Percentiles rank a stretch among this genome's conserved stretches.
These are phyloP conservation scores for Thaleichthys pacificus DNA, from an alignment of 2,797 vertebrate genomes.

Conservation along the genomic window DNA sequence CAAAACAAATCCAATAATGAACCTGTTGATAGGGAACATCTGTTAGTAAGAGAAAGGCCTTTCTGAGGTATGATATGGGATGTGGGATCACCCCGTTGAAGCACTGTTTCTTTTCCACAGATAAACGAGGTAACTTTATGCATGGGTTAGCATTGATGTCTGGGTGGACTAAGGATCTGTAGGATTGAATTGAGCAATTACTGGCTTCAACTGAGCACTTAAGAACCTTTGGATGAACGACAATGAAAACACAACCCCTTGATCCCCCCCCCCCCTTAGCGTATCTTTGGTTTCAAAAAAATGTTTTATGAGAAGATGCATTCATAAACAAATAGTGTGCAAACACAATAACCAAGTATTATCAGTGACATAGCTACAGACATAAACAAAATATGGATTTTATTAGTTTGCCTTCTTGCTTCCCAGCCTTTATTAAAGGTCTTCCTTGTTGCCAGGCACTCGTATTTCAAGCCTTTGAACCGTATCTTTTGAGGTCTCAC, in stretches of 20 bases:
- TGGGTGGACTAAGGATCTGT: constrained; percentile 10
- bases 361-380: constrained; percentile 37
- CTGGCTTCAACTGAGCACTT: constrained; percentile 32
- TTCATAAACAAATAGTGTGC: constrained; percentile 27
- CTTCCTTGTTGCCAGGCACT: constrained; percentile 46
- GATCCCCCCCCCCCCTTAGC: constrained; percentile 4
- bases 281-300: constrained; percentile 11
- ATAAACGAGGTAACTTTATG: constrained; percentile 21
- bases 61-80: neutral
- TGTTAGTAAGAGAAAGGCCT: constrained; percentile 25
- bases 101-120: constrained; percentile 22
- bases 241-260: constrained; percentile 15
- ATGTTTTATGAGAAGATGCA: constrained; percentile 14
- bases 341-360: constrained; percentile 35
- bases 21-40: constrained; percentile 22
- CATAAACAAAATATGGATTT: constrained; percentile 45
- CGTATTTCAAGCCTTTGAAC: constrained; percentile 58
- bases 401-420: constrained; percentile 25
- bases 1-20: constrained; percentile 40
- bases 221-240: constrained; percentile 11
- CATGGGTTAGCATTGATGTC: constrained; percentile 31
- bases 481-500: constrained; percentile 44
- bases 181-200: constrained; percentile 31
- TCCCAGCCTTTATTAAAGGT: constrained; percentile 41
- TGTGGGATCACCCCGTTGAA: constrained; percentile 25